Percentiles rank a stretch among this genome's conserved stretches.
Conservation (phyloP, 2,888 invertebrate genomes). For the Autographa gamma region DNA sequence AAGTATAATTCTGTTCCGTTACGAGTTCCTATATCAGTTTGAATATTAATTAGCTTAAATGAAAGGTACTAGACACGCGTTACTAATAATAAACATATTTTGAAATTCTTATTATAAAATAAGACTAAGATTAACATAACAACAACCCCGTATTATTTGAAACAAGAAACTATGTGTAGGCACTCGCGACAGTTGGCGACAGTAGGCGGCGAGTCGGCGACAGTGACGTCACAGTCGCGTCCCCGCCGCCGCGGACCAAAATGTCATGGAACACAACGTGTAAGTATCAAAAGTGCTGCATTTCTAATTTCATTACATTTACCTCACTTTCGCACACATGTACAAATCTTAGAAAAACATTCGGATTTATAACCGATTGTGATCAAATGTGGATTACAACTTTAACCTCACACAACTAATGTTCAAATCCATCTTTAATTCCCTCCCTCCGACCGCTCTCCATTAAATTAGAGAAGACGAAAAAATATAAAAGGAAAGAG, state of each 20-base stretch:
- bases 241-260: conserved; percentile 40
- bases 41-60: conserved; percentile 82
- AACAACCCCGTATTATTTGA: conserved; percentile 82
- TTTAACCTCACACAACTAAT: conserved; percentile 38
- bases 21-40: conserved; percentile 81
- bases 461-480: conserved; percentile 32
- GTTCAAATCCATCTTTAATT: conserved; percentile 26
- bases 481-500: conserved; percentile 33
- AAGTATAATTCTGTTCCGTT: conserved; percentile 78
- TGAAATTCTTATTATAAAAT: conserved; percentile 82
- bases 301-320: conserved; percentile 59
- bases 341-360: conserved; percentile 72
- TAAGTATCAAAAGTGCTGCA: conserved; percentile 73
- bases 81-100: conserved; percentile 81
- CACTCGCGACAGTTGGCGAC: conserved; percentile 50
- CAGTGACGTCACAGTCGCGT: conserved; percentile 6
- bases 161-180: conserved; percentile 71
- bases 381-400: conserved; percentile 58
- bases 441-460: conserved; percentile 35
- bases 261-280: conserved; percentile 64
- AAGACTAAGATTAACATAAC: conserved; percentile 86
- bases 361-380: conserved; percentile 58
- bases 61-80: conserved; percentile 82
- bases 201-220: background rate
- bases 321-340: conserved; percentile 62